Conservation (phyloP, 2,113 vertebrate species). For the Syrrhaptes paradoxus region DNA sequence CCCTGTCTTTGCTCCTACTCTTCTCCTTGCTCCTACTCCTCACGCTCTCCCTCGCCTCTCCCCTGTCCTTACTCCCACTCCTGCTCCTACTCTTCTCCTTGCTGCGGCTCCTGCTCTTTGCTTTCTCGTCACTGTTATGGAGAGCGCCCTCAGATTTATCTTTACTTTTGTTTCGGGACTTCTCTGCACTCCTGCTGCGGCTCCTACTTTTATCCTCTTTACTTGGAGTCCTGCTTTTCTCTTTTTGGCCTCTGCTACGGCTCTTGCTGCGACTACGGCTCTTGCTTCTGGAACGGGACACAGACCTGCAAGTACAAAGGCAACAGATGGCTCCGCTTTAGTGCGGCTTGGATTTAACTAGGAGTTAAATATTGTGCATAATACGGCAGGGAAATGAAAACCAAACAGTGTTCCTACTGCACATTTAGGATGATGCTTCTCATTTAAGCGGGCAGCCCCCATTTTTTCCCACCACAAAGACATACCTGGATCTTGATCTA, state of each 20-base stretch:
- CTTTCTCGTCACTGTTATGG: constrained; percentile 69
- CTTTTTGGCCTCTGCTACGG: constrained; percentile 78
- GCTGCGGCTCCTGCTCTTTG: constrained; percentile 76
- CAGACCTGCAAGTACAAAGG: constrained; percentile 77
- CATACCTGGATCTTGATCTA: constrained; percentile 85
- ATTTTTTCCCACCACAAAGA: not conserved
- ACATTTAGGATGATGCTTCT: not conserved
- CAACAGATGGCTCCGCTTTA: constrained; percentile 4
- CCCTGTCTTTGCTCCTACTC: constrained; percentile 73
- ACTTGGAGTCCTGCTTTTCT: constrained; percentile 84
- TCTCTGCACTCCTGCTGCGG: constrained; percentile 75
- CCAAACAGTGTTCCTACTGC: not conserved
- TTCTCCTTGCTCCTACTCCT: constrained; percentile 72
- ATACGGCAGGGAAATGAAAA: not conserved
- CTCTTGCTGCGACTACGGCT: constrained; percentile 82
- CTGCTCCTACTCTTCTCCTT: constrained; percentile 75
- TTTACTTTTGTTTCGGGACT: constrained; percentile 75
- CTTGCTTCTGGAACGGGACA: constrained; percentile 85
- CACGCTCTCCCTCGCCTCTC: constrained; percentile 65
- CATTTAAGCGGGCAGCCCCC: not conserved
- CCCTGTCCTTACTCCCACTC: constrained; percentile 69
- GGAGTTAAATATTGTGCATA: not conserved
- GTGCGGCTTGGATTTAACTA: fast-evolving
- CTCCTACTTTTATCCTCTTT: constrained; percentile 80
- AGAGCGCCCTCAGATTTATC: constrained; percentile 69